phyloP scores from a whole-genome alignment of 2,888 invertebrate genomes.

The Calephelis perditalis region DNA sequence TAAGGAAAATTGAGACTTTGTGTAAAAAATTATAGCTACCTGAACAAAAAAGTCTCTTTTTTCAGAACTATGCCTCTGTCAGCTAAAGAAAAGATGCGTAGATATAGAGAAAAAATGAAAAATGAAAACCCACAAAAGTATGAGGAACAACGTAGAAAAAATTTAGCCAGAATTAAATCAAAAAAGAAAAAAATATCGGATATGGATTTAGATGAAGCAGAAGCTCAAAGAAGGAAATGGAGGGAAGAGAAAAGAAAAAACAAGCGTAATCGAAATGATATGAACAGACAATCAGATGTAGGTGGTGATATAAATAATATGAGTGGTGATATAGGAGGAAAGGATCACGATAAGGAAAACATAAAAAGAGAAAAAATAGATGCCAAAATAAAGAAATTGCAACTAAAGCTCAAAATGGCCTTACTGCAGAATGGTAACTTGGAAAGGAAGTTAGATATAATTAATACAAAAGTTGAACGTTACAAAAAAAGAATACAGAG shows the following conservation, averaged over 20 bases:
- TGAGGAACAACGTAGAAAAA: slow-evolving; percentile 1
- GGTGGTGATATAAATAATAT: not conserved
- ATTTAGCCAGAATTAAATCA: slow-evolving; percentile 2
- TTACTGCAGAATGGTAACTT: not conserved
- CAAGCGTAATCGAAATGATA: not conserved
- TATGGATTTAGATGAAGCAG: too few relatives aligned
- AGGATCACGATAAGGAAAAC: too few relatives aligned
- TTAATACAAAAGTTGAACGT: slow-evolving; percentile 1
- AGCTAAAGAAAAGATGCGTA: slow-evolving; percentile 3
- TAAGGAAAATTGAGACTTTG: slow-evolving; percentile 1
- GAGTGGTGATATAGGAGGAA: not conserved
- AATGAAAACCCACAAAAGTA: slow-evolving; percentile 3
- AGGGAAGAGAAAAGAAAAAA: not conserved
- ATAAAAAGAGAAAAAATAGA: not conserved
- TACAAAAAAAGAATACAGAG: slow-evolving; percentile 1
- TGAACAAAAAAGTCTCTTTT: slow-evolving; percentile 1
- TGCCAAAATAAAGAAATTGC: not conserved
- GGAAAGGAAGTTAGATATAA: not conserved
- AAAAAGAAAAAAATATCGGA: too few relatives aligned
- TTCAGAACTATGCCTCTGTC: slow-evolving; percentile 2
- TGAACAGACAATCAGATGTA: not conserved
- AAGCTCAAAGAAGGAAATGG: too few relatives aligned
- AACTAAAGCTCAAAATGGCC: not conserved
- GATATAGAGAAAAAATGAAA: slow-evolving; percentile 1
- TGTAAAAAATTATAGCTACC: not conserved